Evolutionary conservation across 1,140 invertebrate genomes (phyloP).

Genomic region (Cyclina sinensis): DNA sequence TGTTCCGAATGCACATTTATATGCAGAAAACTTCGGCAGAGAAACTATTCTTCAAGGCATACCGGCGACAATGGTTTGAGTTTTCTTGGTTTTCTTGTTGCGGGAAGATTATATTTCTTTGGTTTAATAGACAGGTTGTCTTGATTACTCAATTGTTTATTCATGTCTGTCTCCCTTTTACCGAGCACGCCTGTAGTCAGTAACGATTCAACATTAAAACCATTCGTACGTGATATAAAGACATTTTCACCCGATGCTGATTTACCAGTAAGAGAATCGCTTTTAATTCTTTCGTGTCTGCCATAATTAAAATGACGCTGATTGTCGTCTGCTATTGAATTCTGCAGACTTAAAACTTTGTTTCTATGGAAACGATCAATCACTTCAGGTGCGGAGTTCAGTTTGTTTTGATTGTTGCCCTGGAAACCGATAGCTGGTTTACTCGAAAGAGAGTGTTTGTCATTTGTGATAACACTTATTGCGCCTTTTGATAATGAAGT

Average conservation of each 20-base stretch:
- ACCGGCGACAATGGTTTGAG: background rate
- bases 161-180: background rate
- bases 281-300: slow-evolving; percentile 6
- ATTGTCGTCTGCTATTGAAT: slow-evolving; percentile 24
- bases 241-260: background rate
- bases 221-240: slow-evolving; percentile 1
- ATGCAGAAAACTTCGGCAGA: too few species aligned
- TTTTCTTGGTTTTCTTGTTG: slow-evolving; percentile 10
- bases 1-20: too few species aligned
- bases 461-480: slow-evolving; percentile 33
- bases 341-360: slow-evolving; percentile 35
- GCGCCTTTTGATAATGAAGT: slow-evolving; percentile 47
- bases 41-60: background rate
- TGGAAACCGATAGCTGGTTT: slow-evolving; percentile 15
- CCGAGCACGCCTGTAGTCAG: background rate
- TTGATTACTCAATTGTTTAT: background rate
- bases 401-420: slow-evolving; percentile 52
- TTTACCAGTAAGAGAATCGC: background rate
- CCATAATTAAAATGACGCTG: background rate
- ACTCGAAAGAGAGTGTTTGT: slow-evolving; percentile 6
- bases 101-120: background rate
- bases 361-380: slow-evolving; percentile 58
- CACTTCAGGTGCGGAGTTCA: slow-evolving; percentile 15
- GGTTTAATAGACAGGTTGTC: background rate
- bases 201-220: background rate